Conservation (phyloP, 2,888 invertebrate genomes). For the Cerastoderma edule region DNA sequence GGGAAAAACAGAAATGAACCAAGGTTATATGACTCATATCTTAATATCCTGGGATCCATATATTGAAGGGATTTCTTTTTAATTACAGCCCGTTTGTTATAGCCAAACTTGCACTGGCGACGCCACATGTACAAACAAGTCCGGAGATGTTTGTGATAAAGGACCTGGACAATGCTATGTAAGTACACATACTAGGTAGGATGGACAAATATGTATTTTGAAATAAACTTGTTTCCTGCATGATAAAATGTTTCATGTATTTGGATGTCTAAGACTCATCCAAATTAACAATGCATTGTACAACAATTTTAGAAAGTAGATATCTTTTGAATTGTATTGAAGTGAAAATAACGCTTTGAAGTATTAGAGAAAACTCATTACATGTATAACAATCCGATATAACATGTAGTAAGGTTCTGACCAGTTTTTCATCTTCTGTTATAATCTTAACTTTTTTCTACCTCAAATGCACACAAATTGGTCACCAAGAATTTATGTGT, state of each 20-base stretch:
- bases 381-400: too few species aligned
- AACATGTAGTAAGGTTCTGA: too few species aligned
- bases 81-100: not conserved
- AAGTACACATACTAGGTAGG: not conserved
- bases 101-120: constrained; percentile 11
- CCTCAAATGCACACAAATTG: too few species aligned
- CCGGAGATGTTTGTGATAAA: not conserved
- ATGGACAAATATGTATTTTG: not conserved
- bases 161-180: not conserved
- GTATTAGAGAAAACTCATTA: too few species aligned
- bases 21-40: not conserved
- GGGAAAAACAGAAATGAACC: not conserved
- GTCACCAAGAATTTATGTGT: too few species aligned
- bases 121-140: not conserved
- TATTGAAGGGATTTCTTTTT: too few species aligned
- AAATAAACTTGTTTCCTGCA: not conserved
- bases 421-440: too few species aligned
- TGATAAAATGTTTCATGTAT: not conserved
- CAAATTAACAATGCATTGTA: not conserved
- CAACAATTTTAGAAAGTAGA: too few species aligned
- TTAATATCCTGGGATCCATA: not conserved
- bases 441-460: too few species aligned
- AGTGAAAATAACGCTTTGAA: too few species aligned
- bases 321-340: too few species aligned
- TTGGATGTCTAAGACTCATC: too few species aligned